Evolutionary conservation across 2,113 vertebrate genomes (phyloP), one percentile per base, ranked within the genome.

Genomic region (Mastomys natalensis): DNA sequence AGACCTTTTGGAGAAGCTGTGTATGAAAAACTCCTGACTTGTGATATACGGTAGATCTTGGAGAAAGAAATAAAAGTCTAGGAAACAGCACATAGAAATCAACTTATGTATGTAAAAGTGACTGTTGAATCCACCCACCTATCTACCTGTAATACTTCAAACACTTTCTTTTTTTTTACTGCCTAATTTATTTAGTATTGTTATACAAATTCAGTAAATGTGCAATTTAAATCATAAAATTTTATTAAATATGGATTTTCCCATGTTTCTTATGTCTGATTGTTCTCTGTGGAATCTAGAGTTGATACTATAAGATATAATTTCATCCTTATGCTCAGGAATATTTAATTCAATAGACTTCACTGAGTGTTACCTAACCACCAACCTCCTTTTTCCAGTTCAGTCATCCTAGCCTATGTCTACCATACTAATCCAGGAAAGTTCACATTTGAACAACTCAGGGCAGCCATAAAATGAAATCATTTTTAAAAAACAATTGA

Each of bases 321-420:
- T 93, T 93, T 91, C 15, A 70, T 51, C 51, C 72, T 89, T 3
- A 76, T 58, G 60, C 72, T 82, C 3, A 40, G 40, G 15, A 91
- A 82, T 40, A 72, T 77, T 93, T 90, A 58, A 96, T 93, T 60
- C 60, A 48, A 55, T 72, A 24, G 90, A 73, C 34, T 89, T 66
- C 15, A 7, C 7, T 13, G 55, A 76, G 7, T 77, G 77, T 90
- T 48, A 68, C 5, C 11, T 48, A 51, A 55, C 48, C 62, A 29
- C 62, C 62, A 9, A 3, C 62, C 29, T 3, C 29, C 29, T 58
- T 3, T 7, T 4, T 31, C 5, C 37, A 74, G 80, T 64, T 53
- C n/a, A 84, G 11, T 74, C 87, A 80, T 26, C 86, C 15, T 4
- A 73, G 29, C 5, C 80, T 51, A 80, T 51, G 51, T 86, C 66